These are phyloP conservation scores for Heteromurus nitidus DNA, from an alignment of 2,888 invertebrate genomes.

Conservation along the genomic window DNA sequence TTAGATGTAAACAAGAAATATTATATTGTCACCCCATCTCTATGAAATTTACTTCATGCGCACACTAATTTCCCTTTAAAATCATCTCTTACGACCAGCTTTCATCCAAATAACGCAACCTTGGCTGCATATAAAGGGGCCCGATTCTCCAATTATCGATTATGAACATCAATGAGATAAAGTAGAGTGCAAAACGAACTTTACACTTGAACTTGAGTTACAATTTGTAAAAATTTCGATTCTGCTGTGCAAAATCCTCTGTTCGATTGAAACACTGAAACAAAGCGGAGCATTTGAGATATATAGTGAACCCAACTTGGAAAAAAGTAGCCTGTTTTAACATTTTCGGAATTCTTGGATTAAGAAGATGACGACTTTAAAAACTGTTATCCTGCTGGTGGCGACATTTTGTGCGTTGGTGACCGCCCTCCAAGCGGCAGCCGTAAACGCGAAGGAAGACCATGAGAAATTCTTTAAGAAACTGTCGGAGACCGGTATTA, in stretches of 20 bases:
- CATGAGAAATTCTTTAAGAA: constrained; percentile 43
- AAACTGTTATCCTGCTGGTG: neutral
- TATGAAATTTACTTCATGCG: neutral
- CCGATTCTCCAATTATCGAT: neutral
- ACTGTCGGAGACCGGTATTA: constrained; percentile 6
- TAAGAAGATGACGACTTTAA: too few relatives aligned
- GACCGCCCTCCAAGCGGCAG: neutral
- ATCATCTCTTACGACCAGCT: too few relatives aligned
- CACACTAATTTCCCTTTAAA: too few relatives aligned
- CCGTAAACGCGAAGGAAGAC: constrained; percentile 7
- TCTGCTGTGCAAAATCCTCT: too few relatives aligned
- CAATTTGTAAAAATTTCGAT: too few relatives aligned
- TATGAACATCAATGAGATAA: neutral
- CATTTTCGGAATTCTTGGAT: too few relatives aligned
- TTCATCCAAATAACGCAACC: neutral
- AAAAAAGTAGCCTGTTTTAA: too few relatives aligned
- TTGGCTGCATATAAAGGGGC: neutral
- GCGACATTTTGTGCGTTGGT: constrained; percentile 1
- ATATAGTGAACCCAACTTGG: too few relatives aligned
- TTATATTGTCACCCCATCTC: neutral
- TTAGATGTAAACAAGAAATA: constrained; percentile 18
- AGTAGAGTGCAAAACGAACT: neutral
- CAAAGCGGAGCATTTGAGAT: too few relatives aligned
- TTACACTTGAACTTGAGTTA: too few relatives aligned
- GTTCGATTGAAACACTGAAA: too few relatives aligned